Evolutionary conservation across 2,797 vertebrate species (phyloP).

Genomic region (Selene dorsalis): DNA sequence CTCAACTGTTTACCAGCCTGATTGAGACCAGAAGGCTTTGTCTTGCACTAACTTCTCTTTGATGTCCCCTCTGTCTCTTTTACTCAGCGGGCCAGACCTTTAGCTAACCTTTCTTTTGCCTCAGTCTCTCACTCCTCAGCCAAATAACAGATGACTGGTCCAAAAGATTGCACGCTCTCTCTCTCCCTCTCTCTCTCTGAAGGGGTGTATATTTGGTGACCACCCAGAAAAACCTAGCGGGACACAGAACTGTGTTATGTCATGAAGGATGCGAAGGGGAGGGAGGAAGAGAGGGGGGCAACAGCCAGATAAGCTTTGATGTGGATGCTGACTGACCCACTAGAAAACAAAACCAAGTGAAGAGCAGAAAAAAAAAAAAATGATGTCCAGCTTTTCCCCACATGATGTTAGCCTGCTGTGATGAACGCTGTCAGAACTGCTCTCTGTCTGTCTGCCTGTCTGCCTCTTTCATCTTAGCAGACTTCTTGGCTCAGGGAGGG

Average conservation of each 20-base stretch:
- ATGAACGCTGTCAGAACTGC: constrained; percentile 57
- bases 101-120: constrained; percentile 53
- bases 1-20: constrained; percentile 75
- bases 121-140: constrained; percentile 12
- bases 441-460: constrained; percentile 49
- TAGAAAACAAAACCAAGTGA: constrained; percentile 48
- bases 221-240: constrained; percentile 24
- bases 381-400: constrained; percentile 49
- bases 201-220: not conserved
- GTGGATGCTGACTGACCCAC: constrained; percentile 35
- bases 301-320: constrained; percentile 23
- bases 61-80: constrained; percentile 34
- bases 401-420: constrained; percentile 59
- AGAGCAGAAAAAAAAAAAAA: constrained; percentile 34
- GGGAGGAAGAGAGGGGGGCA: not conserved
- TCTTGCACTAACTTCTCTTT: constrained; percentile 66
- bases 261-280: constrained; percentile 20
- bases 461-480: constrained; percentile 66
- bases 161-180: not conserved
- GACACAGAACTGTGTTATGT: constrained; percentile 28
- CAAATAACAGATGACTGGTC: constrained; percentile 42
- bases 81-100: constrained; percentile 49
- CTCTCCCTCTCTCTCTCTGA: not conserved
- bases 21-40: constrained; percentile 76
- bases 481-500: constrained; percentile 51